phyloP scores from a whole-genome alignment of 2,797 vertebrate genomes.

The Pelobates cultripes region DNA sequence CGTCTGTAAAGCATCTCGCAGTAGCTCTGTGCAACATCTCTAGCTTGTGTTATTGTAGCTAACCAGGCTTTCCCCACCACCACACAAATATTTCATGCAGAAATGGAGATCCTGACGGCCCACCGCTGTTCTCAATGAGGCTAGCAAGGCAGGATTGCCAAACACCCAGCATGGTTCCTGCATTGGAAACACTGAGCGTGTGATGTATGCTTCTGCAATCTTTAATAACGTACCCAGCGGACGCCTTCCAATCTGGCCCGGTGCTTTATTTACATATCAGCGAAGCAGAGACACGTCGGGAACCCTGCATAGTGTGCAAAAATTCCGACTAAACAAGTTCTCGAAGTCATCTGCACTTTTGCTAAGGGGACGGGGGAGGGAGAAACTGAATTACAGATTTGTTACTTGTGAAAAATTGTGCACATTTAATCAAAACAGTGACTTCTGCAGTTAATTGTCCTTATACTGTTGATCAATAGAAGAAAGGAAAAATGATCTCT shows the following conservation, averaged over 20 bases:
- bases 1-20: background rate
- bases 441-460: background rate
- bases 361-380: background rate
- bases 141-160: conserved; percentile 83
- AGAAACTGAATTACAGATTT: conserved; percentile 23
- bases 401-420: conserved; percentile 2
- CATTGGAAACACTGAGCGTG: conserved; percentile 79
- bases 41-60: conserved; percentile 23
- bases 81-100: conserved; percentile 83
- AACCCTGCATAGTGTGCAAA: conserved; percentile 44
- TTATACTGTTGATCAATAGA: background rate
- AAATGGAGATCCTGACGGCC: conserved; percentile 82
- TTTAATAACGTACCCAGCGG: conserved; percentile 80
- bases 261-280: conserved; percentile 84
- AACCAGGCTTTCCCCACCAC: conserved; percentile 44
- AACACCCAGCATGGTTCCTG: conserved; percentile 79
- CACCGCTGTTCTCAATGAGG: conserved; percentile 86
- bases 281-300: conserved; percentile 66
- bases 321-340: conserved; percentile 29
- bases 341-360: conserved; percentile 38
- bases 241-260: conserved; percentile 66
- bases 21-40: conserved; percentile 22
- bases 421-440: background rate
- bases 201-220: conserved; percentile 74
- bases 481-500: no score